phyloP scores from a whole-genome alignment of 2,113 vertebrate species.

The Aptenodytes forsteri region DNA sequence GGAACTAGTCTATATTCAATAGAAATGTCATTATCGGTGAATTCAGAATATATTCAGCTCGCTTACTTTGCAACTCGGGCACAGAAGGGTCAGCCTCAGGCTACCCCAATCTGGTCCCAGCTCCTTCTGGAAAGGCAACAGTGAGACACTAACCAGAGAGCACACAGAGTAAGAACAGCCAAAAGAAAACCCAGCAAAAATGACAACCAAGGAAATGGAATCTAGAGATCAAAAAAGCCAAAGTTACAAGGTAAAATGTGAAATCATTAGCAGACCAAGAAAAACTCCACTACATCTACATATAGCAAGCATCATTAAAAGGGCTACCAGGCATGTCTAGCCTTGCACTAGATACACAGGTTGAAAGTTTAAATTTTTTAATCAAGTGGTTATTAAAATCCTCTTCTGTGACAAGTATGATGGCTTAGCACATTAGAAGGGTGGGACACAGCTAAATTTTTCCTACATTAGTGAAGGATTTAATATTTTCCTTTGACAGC shows the following conservation, averaged over 20 bases:
- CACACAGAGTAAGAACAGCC: not conserved
- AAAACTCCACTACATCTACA: slow-evolving; percentile 23
- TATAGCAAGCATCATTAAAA: slow-evolving; percentile 18
- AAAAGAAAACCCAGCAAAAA: not conserved
- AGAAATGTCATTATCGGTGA: not conserved
- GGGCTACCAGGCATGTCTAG: not conserved
- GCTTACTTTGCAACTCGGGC: not conserved
- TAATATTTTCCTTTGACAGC: not conserved
- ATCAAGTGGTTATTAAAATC: slow-evolving; percentile 11
- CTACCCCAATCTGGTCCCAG: not conserved
- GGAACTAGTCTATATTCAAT: not conserved
- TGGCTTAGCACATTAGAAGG: not conserved
- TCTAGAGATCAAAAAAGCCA: not conserved
- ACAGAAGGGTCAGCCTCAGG: not conserved
- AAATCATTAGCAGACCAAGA: slow-evolving; percentile 21
- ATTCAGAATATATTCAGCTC: not conserved
- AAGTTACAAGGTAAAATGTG: not conserved
- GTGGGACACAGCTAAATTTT: not conserved
- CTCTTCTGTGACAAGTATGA: not conserved
- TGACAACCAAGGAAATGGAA: not conserved
- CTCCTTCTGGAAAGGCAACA: not conserved
- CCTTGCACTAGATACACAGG: not conserved
- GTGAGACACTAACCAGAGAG: not conserved
- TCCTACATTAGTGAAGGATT: slow-evolving; percentile 25
- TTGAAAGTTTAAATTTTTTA: not conserved